Base-by-base conservation (phyloP, 2,888 invertebrate genomes). In the Amiota communis region DNA sequence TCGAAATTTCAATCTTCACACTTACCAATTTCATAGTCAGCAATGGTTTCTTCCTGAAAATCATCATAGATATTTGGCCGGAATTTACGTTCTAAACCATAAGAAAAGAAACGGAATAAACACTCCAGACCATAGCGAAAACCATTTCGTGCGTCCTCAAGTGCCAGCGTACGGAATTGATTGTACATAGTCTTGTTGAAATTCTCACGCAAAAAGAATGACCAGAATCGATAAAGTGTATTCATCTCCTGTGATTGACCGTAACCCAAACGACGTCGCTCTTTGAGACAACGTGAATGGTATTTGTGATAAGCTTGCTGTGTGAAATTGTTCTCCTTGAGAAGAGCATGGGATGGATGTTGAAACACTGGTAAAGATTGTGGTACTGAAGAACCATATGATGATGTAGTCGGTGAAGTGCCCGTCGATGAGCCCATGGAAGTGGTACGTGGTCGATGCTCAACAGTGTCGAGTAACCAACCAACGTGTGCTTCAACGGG, bases 241-340 rank as follows among this genome's bases (percentile, higher is more conserved):
- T 99, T 99, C 99, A 99, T 99, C 91, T 99, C 99, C 87, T 97
- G 97, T 8, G 98, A 98, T 87, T 96, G 96, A 0, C 99, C 99
- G 84, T 95, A 95, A 76, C 99, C 99, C 73, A 97, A 92, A 87
- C 95, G 94, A 90, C 96, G 96, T 80, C 98, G 95, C 89, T 99
- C 98, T 95, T 92, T 81, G 89, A 92, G 92, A 90, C 99, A 99
- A 81, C 97, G 93, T 79, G 95, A 95, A 89, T 97, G 94, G 91
- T 98, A 99, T 89, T 98, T 98, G 90, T 97, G 96, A 91, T 99
- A 99, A 2, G 96, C 97, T 89, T 97, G 97, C 90, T 98, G 99
- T 8, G 98, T 98, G 91, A 99, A 99, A 88, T 97, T 97, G 90
- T 98, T 98, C 90, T 98, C 98, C 79, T 97, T 94, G 61, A 99